Evolutionary conservation across 2,113 vertebrate species (phyloP), one percentile per base, ranked within the genome.

Genomic region (Myrmecophaga tridactyla): DNA sequence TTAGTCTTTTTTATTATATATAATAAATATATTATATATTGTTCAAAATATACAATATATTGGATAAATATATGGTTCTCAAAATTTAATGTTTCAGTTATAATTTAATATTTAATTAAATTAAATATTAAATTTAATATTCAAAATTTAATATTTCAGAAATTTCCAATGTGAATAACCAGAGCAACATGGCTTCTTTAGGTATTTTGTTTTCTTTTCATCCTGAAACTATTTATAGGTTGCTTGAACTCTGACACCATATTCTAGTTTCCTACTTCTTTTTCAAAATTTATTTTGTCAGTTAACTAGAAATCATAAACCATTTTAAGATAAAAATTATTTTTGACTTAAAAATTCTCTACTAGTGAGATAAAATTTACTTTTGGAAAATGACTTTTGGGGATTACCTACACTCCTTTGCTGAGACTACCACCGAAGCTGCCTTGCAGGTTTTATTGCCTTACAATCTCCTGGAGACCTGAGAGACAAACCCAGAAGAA

Each of bases 271-370:
- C 43, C 76, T 69, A n/a, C 46, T 56, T 86, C 34, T 85, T 53
- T 65, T 82, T 84, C 77, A 67, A 90, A 78, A 83, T 36, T 86
- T 46, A 84, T 93, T 92, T 78, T 62, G 31, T n/a, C 90, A 73
- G 60, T 83, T 94, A 92, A 83, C 60, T 90, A 82, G 88, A 95
- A 92, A 78, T 94, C 60, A 83, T 86, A 96, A 87, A 82, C 36
- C 41, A 78, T 87, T 86, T 94, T 83, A 78, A 56, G 82, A 78
- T 73, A 72, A 89, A 96, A 89, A 89, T 86, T 86, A 86, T 75
- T 48, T 95, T 84, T 80, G 13, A 53, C 39, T 81, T 70, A 70
- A 86, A 94, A 95, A 75, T 62, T 88, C 31, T 20, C 0, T 34
- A 46, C 6, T 70, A 39, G 7, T 86, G 39, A 78, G 20, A 60